Base-by-base conservation (phyloP, 2,113 vertebrate species). In the Gymnocephalus cernua region DNA sequence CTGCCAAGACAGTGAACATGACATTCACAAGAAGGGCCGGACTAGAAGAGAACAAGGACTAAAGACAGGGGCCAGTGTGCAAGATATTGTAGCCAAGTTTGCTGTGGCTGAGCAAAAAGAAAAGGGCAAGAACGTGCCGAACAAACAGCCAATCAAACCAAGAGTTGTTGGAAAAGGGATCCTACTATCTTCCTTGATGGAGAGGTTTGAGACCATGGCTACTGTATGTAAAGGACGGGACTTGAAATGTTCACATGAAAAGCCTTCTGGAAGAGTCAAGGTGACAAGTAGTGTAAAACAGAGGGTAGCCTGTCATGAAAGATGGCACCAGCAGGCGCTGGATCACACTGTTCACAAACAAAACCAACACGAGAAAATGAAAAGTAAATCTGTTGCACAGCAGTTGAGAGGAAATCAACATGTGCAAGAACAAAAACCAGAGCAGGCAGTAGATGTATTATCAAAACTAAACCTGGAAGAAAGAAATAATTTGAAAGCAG, bases 31-130 rank as follows among this genome's bases (percentile, higher is more conserved):
- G 21, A 86, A 13, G n/a, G n/a, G 57, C 8, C 16, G 1, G 53
- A 69, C 23, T 3, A 85, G 80, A 74, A 78, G 50, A 81, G 73
- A 90, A 80, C 77, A 68, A 18, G 64, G 57, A 6, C 0, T 47
- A 0, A 84, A 68, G 7, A 94, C 91, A 56, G 95, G 91, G 57
- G 87, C 90, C 50, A 93, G 89, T 0, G 97, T 99, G 61, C 97
- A 96, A 83, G 91, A 89, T 32, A 94, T 97, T 23, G 89, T 98
- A 41, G 95, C 95, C 72, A 97, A 92, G 81, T 97, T 97, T 93
- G 84, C 95, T 82, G 91, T 91, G 4, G 95, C 92, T 0, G 96
- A 96, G 85, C 94, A 96, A 67, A 97, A 95, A 73, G 95, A 95
- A 81, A 72, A 56, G 29, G 80, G 81, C 13, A 14, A 80, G 13